Conservation (phyloP, 2,888 invertebrate genomes). For the Parnassius glacialis region DNA sequence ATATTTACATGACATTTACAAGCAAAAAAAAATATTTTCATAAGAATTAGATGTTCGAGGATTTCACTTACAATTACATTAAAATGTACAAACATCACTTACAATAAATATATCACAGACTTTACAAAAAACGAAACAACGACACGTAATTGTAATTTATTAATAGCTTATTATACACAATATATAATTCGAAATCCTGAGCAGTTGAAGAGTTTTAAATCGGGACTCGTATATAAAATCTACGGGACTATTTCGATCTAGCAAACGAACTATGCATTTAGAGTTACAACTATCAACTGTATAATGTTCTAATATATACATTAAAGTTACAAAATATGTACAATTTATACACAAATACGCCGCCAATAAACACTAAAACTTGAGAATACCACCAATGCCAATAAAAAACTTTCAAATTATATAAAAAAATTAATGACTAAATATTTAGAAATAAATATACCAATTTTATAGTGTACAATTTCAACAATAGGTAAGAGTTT, state of each 20-base stretch:
- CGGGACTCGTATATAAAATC: conserved; percentile 53
- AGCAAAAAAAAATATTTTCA: conserved; percentile 33
- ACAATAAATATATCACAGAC: conserved; percentile 81
- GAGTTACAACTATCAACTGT: conserved; percentile 35
- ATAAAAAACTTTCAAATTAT: no score
- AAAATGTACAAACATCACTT: conserved; percentile 69
- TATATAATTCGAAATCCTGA: conserved; percentile 35
- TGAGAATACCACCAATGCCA: conserved; percentile 25
- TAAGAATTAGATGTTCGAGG: conserved; percentile 46
- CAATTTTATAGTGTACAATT: no score
- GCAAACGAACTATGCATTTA: conserved; percentile 53
- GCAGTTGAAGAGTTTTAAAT: conserved; percentile 32
- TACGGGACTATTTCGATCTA: conserved; percentile 56
- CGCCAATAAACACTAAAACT: conserved; percentile 23
- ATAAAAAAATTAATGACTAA: no score
- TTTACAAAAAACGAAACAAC: conserved; percentile 68
- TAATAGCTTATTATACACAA: conserved; percentile 34
- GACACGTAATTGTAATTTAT: conserved; percentile 36
- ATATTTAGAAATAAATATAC: no score
- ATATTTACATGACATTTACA: conserved; percentile 37
- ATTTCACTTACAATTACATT: conserved; percentile 55
- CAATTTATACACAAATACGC: conserved; percentile 29
- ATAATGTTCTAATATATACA: conserved; percentile 58
- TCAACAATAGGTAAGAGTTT: no score
- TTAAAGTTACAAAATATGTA: conserved; percentile 48